phyloP scores from a whole-genome alignment of 2,113 vertebrate genomes.

The Brachyhypopomus occidentalis region DNA sequence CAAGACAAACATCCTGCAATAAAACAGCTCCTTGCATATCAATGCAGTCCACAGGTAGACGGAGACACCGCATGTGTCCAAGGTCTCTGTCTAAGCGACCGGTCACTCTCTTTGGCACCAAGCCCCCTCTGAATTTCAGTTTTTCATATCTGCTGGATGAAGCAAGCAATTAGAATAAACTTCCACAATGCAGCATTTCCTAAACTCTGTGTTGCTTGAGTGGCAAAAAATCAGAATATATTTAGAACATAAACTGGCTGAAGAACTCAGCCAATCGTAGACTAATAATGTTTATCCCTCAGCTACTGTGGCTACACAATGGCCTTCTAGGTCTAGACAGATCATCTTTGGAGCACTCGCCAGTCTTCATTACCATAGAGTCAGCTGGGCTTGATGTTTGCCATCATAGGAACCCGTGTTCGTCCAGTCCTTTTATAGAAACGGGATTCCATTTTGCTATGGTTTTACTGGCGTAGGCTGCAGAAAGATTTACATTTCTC shows the following conservation, averaged over 20 bases:
- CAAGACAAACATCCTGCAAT: constrained; percentile 49
- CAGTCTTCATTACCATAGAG: constrained; percentile 15
- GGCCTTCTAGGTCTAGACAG: not conserved
- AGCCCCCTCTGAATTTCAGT: constrained; percentile 35
- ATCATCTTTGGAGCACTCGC: too few species aligned
- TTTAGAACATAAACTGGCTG: not conserved
- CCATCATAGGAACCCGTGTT: constrained; percentile 75
- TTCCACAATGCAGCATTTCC: too few species aligned
- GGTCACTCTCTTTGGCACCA: constrained; percentile 63
- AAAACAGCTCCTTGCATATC: constrained; percentile 28
- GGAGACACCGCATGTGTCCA: not conserved
- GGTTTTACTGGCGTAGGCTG: constrained; percentile 66
- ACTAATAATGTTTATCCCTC: not conserved
- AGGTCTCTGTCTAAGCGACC: not conserved
- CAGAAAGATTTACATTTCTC: constrained; percentile 34
- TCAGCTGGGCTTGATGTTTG: not conserved
- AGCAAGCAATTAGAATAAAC: not conserved
- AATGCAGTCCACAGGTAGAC: not conserved
- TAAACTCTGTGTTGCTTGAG: too few species aligned
- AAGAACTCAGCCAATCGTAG: too few species aligned
- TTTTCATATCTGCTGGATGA: constrained; percentile 26
- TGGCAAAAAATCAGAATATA: not conserved
- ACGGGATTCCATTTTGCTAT: constrained; percentile 75
- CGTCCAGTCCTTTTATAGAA: constrained; percentile 71
- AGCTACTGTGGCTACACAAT: not conserved